These are phyloP conservation scores for Echinarachnius parma DNA, from an alignment of 53 echinoderm and acorn worm genomes.

Conservation along the genomic window DNA sequence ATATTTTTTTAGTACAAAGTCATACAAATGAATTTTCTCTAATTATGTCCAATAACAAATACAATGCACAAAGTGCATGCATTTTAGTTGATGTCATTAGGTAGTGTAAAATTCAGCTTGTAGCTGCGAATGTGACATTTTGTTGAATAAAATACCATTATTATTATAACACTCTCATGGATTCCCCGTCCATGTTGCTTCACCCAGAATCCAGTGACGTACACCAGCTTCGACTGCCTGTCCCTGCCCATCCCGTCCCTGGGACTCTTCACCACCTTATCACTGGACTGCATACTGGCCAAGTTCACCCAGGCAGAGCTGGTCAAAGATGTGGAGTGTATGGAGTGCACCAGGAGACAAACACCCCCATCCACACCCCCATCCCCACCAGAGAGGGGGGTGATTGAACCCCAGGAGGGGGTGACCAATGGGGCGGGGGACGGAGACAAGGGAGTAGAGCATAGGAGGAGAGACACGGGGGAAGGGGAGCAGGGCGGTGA, in stretches of 20 bases:
- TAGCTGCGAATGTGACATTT: too few relatives aligned
- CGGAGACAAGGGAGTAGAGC: neutral
- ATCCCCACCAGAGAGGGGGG: too few relatives aligned
- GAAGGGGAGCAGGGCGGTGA: constrained; percentile 1
- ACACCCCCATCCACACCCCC: neutral
- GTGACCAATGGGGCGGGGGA: neutral
- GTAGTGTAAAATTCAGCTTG: too few relatives aligned
- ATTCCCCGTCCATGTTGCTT: too few relatives aligned
- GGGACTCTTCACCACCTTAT: constrained; percentile 61
- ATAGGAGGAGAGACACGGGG: constrained; percentile 4
- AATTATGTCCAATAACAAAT: too few relatives aligned
- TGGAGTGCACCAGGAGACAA: constrained; percentile 64
- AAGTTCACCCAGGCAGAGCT: constrained; percentile 75
- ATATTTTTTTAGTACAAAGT: too few relatives aligned
- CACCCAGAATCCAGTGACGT: constrained; percentile 80
- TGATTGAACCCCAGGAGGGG: neutral
- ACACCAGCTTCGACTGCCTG: constrained; percentile 88
- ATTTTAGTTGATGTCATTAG: too few relatives aligned
- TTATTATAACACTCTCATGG: too few relatives aligned
- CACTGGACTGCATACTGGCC: constrained; percentile 66
- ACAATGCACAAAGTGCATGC: too few relatives aligned
- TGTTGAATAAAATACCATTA: too few relatives aligned
- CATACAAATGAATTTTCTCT: too few relatives aligned
- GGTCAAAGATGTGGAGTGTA: constrained; percentile 86
- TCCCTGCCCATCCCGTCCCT: constrained; percentile 68